Evolutionary conservation across 2,797 vertebrate genomes (phyloP), one percentile per base, ranked within the genome.

Genomic region (Melanotaenia trifasciata): DNA sequence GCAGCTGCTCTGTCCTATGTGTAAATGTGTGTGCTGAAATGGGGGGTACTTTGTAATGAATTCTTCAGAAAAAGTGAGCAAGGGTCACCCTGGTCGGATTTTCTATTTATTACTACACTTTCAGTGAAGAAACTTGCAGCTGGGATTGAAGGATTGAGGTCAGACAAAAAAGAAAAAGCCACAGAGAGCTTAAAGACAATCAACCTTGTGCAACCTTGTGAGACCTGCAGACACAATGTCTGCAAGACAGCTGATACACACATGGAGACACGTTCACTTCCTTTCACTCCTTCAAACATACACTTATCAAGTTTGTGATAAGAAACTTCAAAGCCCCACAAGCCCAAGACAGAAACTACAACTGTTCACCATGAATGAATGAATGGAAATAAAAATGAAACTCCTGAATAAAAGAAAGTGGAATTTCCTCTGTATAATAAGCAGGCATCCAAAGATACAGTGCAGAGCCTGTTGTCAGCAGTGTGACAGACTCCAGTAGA

Each of bases 401-500:
- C 63, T 60, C 74, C 24, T 66, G 38, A 69, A 74, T 78, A 60
- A 70, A 75, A 85, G 9, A 2, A 45, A 45, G 9, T 28, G 58
- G 71, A 63, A 58, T 10, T 33, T 47, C 28, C 22, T 61, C 18
- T 47, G 60, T 24, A 65, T 20, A 79, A 60, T 16, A 47, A 16
- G 26, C 70, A 76, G 64, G 69, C 67, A 69, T 30, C 56, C 64
- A 76, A 22, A 81, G 64, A 85, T 51, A 59, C 70, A 84, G 72
- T 71, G 9, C 80, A 69, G 78, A 32, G 80, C 54, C 79, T 68
- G 80, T 84, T 93, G 91, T 94, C 93, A 93, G 78, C 73, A 80
- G 79, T 1, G 66, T 92, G 91, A 94, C 87, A 85, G 75, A 87
- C 80, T 91, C 89, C 93, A 94, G 93, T 77, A 76, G 74, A 76